Base-by-base conservation (phyloP, 2,888 invertebrate species). In the Melanotus villosus region DNA sequence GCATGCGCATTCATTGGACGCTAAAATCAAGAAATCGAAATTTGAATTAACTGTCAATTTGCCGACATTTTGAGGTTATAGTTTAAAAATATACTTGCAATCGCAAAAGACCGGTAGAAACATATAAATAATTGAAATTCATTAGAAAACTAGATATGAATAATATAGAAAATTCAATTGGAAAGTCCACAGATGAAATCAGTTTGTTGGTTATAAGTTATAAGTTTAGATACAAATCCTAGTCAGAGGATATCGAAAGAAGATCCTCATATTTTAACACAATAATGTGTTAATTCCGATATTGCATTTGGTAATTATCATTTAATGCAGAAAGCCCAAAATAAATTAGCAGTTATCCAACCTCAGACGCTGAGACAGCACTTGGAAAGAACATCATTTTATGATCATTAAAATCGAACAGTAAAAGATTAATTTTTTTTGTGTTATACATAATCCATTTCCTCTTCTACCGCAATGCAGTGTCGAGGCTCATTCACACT, bases 261-360 rank as follows among this genome's bases (percentile, higher is more conserved):
- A 75, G 92, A 93, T 76, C 90, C 92, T 0, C 91, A 90, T 77
- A 86, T 91, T 71, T 85, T 95, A n/a, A 92, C 93, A 0, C 92
- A 92, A n/a, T n/a, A n/a, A 80, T 90, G 92, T 65, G 86, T 98
- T 0, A 96, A 98, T 82, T 92, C 95, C 0, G 89, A 97, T 1
- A 91, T 97, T 74, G 93, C 95, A 0, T 97, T 98, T 82, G 92
- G 93, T 10, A 97, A 97, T 87, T 92, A 96, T 0, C 97, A 98
- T 86, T 87, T 98, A 45, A 95, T 97, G 95, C 93, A 97, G 81
- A 93, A 93, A 77, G 88, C 95, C 0, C 90, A 90, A 75, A 98
- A 98, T 83, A 92, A 94, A 83, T 85, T 97, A 9, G 96, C 96
- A 0, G 89, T 98, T 3, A 90, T 98, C n/a, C n/a, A n/a, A n/a